These are phyloP conservation scores for Calidris pugnax DNA, from an alignment of 2,113 vertebrate genomes.

Conservation along the genomic window DNA sequence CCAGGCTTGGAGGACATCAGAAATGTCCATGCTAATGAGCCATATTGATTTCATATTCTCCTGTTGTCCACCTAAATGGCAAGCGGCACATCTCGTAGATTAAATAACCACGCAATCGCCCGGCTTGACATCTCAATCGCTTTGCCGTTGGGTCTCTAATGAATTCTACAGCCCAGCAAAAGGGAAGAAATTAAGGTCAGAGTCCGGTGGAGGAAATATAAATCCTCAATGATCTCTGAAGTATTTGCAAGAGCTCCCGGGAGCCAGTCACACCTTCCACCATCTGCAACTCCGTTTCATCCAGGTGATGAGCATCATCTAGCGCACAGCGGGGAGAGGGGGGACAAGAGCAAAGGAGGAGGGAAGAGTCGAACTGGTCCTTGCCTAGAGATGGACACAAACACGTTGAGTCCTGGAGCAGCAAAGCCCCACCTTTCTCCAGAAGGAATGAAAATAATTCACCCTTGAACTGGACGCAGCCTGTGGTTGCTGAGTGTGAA, in stretches of 20 bases:
- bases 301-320: not conserved
- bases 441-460: not conserved
- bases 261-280: not conserved
- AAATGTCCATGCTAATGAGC: slow-evolving; percentile 53
- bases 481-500: not conserved
- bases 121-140: slow-evolving; percentile 71
- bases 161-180: slow-evolving; percentile 71
- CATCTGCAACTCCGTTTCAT: not conserved
- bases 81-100: slow-evolving; percentile 68
- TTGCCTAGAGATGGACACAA: not conserved
- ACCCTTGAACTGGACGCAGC: not conserved
- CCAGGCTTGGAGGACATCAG: not conserved
- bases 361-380: not conserved
- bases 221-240: slow-evolving; percentile 45
- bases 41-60: slow-evolving; percentile 63
- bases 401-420: not conserved
- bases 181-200: slow-evolving; percentile 76
- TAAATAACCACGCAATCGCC: slow-evolving; percentile 70
- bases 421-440: not conserved
- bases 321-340: not conserved
- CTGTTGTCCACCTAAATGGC: slow-evolving; percentile 74
- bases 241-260: not conserved
- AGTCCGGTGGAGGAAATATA: slow-evolving; percentile 53
- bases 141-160: slow-evolving; percentile 63
- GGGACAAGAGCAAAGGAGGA: not conserved